These are phyloP conservation scores for Ahaetulla prasina DNA, from an alignment of 2,113 vertebrate species.

Conservation along the genomic window DNA sequence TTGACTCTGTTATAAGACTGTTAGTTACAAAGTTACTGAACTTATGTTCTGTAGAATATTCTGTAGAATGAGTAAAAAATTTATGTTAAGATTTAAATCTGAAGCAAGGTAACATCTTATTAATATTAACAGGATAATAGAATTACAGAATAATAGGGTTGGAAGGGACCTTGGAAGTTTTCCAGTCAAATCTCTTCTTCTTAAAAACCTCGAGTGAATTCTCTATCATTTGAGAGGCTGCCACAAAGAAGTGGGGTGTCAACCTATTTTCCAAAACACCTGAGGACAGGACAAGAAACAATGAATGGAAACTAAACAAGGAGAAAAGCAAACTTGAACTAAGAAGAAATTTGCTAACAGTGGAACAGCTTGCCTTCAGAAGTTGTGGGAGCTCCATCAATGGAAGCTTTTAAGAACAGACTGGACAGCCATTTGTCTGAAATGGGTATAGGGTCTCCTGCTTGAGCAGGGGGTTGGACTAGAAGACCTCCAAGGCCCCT, in stretches of 20 bases:
- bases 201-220: neutral
- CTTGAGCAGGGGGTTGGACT: neutral
- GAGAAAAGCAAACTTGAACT: neutral
- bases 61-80: neutral
- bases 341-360: neutral
- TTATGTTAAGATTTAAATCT: neutral
- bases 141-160: neutral
- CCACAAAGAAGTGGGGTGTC: neutral
- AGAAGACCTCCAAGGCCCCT: neutral
- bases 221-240: neutral
- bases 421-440: neutral
- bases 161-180: neutral
- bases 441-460: neutral
- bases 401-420: neutral
- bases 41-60: neutral
- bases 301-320: neutral
- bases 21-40: neutral
- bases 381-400: neutral
- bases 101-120: neutral
- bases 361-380: neutral
- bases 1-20: neutral
- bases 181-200: neutral
- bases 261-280: neutral
- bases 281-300: neutral
- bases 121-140: neutral